Conservation (phyloP, 2,888 invertebrate genomes). For the Byasa hedistus region DNA sequence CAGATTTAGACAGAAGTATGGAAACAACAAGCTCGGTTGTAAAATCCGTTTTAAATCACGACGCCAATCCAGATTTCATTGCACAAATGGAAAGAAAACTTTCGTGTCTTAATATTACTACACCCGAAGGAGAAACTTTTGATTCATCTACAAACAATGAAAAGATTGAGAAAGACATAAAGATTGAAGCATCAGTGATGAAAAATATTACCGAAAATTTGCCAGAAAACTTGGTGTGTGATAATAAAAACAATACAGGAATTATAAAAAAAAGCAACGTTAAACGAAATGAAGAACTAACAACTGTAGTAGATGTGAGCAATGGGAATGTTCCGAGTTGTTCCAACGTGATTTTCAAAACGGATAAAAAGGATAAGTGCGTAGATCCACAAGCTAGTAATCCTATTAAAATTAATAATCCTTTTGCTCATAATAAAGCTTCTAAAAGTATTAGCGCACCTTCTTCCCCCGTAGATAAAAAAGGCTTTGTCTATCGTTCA, state of each 20-base stretch:
- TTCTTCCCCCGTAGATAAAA: constrained; percentile 68
- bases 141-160: neutral
- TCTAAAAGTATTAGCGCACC: constrained; percentile 70
- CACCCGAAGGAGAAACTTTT: constrained; percentile 27
- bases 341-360: constrained; percentile 13
- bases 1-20: constrained; percentile 63
- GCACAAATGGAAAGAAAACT: constrained; percentile 65
- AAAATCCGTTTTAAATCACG: constrained; percentile 72
- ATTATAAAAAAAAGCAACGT: constrained; percentile 16
- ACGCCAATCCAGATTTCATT: constrained; percentile 52
- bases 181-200: constrained; percentile 18
- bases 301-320: constrained; percentile 13
- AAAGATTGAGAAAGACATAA: constrained; percentile 35
- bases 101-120: constrained; percentile 43
- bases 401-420: constrained; percentile 67
- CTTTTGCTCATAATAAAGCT: constrained; percentile 64
- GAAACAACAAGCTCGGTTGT: constrained; percentile 81
- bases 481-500: constrained; percentile 68
- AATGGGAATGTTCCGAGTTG: constrained; percentile 24
- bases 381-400: constrained; percentile 51
- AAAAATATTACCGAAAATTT: constrained; percentile 23
- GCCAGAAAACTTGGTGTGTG: too few relatives aligned
- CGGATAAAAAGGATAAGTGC: constrained; percentile 49
- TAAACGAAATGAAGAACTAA: constrained; percentile 21
- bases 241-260: too few relatives aligned